Evolutionary conservation across 2,888 invertebrate genomes (phyloP).

Genomic region (Carabus problematicus): DNA sequence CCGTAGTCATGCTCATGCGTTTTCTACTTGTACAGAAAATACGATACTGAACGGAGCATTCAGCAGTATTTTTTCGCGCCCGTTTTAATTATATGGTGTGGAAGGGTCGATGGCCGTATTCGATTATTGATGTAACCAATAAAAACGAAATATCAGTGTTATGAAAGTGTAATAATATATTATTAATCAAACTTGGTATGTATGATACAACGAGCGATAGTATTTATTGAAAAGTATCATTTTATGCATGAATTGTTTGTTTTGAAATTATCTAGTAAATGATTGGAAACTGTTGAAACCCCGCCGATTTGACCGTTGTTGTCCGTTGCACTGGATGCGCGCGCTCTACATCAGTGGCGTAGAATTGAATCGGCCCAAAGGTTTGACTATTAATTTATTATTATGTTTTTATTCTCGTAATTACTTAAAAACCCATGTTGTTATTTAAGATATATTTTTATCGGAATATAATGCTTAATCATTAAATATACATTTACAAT

Average conservation of each 20-base stretch:
- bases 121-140: constrained; percentile 9
- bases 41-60: not conserved
- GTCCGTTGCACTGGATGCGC: constrained; percentile 39
- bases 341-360: constrained; percentile 26
- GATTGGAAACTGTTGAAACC: constrained; percentile 22
- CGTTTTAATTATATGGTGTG: constrained; percentile 15
- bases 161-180: no score
- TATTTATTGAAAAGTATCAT: not conserved
- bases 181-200: no score
- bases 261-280: constrained; percentile 25
- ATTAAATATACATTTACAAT: no score
- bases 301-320: constrained; percentile 33
- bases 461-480: no score
- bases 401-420: no score
- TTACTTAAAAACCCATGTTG: no score
- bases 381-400: no score
- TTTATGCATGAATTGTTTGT: not conserved
- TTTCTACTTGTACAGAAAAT: not conserved
- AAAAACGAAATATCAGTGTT: not conserved
- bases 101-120: constrained; percentile 26
- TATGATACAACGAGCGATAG: not conserved
- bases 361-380: not conserved
- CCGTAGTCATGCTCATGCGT: no score
- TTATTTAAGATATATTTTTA: no score
- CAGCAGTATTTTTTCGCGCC: constrained; percentile 23